A percentile compares a stretch with the other conserved stretches of the same genome.
Conservation (phyloP, 2,113 vertebrate genomes). For the Chroicocephalus ridibundus region DNA sequence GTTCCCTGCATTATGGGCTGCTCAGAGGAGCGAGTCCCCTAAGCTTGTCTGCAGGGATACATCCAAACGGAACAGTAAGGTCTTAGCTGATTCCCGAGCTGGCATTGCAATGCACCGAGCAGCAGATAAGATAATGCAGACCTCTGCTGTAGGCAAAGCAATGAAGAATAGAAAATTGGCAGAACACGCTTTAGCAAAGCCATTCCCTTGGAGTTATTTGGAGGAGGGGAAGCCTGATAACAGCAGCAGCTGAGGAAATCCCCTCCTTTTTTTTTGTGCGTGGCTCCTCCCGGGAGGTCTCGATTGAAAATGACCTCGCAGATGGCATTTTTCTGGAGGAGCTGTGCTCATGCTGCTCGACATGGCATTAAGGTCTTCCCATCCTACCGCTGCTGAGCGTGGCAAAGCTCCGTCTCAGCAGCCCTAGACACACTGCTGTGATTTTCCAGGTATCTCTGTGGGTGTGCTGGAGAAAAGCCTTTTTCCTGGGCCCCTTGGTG, state of each 20-base stretch:
- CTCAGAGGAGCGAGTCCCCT: background rate
- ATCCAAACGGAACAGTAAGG: background rate
- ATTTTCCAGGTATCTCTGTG: background rate
- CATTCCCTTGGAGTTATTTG: background rate
- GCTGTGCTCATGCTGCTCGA: background rate
- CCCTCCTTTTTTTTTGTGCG: background rate
- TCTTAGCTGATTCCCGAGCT: background rate
- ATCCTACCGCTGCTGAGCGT: background rate
- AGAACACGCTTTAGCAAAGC: background rate
- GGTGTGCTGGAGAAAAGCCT: background rate
- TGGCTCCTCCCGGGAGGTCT: background rate
- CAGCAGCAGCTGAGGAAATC: background rate
- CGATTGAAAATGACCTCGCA: background rate
- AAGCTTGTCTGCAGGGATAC: background rate
- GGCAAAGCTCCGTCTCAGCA: background rate
- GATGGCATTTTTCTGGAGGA: background rate
- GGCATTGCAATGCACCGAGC: background rate
- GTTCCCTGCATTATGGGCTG: background rate
- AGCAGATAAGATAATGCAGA: background rate
- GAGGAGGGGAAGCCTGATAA: background rate
- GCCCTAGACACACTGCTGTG: background rate
- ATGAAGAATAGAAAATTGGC: background rate
- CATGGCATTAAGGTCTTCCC: background rate
- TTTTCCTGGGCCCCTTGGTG: background rate
- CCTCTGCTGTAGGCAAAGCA: background rate